Conservation (phyloP, 2,113 vertebrate genomes). For the Anhinga anhinga region DNA sequence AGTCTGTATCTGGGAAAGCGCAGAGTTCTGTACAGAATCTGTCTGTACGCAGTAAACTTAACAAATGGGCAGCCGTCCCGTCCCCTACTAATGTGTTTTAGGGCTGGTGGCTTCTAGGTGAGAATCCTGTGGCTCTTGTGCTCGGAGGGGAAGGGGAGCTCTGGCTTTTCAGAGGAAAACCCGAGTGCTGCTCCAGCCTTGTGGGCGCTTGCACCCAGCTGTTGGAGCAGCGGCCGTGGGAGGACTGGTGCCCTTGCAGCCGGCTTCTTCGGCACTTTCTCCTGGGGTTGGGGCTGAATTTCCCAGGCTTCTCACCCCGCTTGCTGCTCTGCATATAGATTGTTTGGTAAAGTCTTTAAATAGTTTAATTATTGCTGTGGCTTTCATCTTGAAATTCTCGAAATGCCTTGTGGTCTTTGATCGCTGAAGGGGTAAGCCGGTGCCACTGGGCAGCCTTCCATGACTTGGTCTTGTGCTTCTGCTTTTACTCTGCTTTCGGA, state of each 20-base stretch:
- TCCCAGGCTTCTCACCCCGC: neutral
- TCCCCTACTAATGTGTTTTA: accelerated
- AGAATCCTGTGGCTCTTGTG: neutral
- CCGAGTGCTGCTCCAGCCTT: accelerated
- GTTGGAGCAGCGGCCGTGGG: accelerated
- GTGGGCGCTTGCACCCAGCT: accelerated
- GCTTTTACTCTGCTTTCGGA: neutral
- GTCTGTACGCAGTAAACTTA: too few relatives aligned
- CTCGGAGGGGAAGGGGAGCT: neutral
- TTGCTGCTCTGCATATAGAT: neutral
- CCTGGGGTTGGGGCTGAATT: neutral
- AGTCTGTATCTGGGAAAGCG: neutral
- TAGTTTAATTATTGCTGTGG: neutral
- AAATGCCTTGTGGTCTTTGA: neutral
- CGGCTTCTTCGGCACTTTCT: neutral
- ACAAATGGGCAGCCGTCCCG: neutral
- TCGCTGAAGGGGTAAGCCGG: neutral
- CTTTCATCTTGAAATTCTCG: neutral
- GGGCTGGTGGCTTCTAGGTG: neutral
- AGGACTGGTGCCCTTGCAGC: neutral
- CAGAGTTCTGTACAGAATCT: neutral
- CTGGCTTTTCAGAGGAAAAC: neutral
- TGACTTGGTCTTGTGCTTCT: neutral
- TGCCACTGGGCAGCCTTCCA: neutral
- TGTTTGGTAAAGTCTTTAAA: neutral